Evolutionary conservation across 2,888 invertebrate genomes (phyloP).

Genomic region (Trachelus tabidus): DNA sequence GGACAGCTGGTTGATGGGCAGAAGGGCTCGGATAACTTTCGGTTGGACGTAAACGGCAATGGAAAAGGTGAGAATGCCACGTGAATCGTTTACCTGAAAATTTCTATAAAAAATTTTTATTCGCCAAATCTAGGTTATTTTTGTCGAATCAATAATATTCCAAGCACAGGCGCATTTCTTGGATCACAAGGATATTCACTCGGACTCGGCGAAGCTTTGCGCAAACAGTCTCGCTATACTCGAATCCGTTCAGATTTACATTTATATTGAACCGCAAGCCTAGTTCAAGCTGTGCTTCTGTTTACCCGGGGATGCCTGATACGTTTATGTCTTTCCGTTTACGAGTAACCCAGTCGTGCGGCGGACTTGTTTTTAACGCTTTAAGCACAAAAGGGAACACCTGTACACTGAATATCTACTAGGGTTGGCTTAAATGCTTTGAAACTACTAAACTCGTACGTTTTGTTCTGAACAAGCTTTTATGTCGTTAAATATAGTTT

Average conservation of each 20-base stretch:
- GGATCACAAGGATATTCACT: background rate
- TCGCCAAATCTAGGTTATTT: background rate
- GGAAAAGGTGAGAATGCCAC: slow-evolving; percentile 71
- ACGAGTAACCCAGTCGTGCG: slow-evolving; percentile 18
- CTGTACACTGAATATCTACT: background rate
- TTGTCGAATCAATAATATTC: slow-evolving; percentile 13
- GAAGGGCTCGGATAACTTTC: slow-evolving; percentile 80
- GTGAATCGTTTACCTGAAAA: background rate
- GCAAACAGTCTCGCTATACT: slow-evolving; percentile 37
- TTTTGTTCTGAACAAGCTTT: background rate
- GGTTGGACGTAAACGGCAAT: slow-evolving; percentile 73
- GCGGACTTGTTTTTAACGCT: background rate
- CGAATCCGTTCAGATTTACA: slow-evolving; percentile 65
- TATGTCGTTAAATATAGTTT: background rate
- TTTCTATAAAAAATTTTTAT: background rate
- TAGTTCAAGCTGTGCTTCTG: slow-evolving; percentile 38
- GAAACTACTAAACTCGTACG: background rate
- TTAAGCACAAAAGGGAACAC: background rate
- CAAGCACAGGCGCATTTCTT: background rate
- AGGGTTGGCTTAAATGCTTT: background rate
- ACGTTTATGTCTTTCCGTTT: slow-evolving; percentile 57
- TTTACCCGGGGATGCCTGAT: slow-evolving; percentile 48
- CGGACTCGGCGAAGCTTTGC: background rate
- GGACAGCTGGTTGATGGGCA: slow-evolving; percentile 85
- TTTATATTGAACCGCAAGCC: slow-evolving; percentile 62